These are phyloP conservation scores for Pachycephala philippinensis DNA, from an alignment of 2,113 vertebrate genomes.

Conservation along the genomic window DNA sequence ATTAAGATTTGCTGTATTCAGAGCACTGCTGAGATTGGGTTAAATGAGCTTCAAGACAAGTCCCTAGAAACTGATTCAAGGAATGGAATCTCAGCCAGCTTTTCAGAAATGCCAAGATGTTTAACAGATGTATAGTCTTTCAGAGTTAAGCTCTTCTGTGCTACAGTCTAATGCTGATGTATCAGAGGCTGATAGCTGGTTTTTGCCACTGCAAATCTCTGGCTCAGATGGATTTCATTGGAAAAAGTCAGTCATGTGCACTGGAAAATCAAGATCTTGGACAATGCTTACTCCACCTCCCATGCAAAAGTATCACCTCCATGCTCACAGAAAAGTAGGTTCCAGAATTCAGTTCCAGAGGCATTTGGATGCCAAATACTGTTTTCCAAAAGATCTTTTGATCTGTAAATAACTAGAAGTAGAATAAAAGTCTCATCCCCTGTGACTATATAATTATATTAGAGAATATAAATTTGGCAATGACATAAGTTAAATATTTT, in stretches of 20 bases:
- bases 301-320: background rate
- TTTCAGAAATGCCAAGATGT: slow-evolving; percentile 10
- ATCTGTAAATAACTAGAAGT: background rate
- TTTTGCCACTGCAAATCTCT: background rate
- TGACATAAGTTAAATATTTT: background rate
- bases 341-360: background rate
- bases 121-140: slow-evolving; percentile 2
- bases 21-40: background rate
- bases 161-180: background rate
- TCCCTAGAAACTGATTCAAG: background rate
- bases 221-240: background rate
- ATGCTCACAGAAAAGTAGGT: background rate
- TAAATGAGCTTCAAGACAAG: background rate
- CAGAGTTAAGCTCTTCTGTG: slow-evolving; percentile 11
- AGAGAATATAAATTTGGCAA: background rate
- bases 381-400: background rate
- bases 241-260: background rate
- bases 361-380: background rate
- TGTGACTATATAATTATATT: background rate
- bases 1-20: background rate
- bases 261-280: background rate
- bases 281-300: background rate
- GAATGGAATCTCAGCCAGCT: background rate
- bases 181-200: background rate
- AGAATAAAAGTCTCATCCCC: background rate